Conservation (phyloP, 2,888 invertebrate species). For the Chirona hameri region DNA sequence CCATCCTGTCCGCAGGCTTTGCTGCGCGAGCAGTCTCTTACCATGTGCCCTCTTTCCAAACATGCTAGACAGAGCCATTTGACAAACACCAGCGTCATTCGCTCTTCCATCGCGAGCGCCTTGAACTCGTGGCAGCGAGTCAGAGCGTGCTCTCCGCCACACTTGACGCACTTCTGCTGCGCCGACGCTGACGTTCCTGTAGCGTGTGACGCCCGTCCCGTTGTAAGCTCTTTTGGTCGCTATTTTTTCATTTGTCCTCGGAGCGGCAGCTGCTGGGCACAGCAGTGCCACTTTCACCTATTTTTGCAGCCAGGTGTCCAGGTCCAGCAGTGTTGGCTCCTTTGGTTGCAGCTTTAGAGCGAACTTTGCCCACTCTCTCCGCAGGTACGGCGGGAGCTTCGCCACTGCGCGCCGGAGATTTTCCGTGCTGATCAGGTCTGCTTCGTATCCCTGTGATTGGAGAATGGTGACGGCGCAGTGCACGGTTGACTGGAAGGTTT, state of each 20-base stretch:
- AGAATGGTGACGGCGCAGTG: not conserved
- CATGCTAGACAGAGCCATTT: too few relatives aligned
- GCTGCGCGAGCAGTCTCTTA: too few relatives aligned
- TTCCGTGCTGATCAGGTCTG: not conserved
- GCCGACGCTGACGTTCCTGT: not conserved
- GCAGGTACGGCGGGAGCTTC: not conserved
- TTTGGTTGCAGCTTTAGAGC: not conserved
- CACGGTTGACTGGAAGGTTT: not conserved
- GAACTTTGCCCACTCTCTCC: not conserved
- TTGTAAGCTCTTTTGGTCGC: not conserved
- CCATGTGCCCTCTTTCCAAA: too few relatives aligned
- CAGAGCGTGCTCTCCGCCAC: not conserved
- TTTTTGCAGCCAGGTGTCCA: not conserved
- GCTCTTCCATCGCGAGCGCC: not conserved
- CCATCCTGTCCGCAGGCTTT: too few relatives aligned
- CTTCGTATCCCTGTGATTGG: not conserved
- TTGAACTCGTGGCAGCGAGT: not conserved
- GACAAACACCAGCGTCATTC: too few relatives aligned
- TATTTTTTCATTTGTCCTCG: not conserved
- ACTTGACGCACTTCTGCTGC: not conserved
- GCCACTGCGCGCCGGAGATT: not conserved
- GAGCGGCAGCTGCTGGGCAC: not conserved
- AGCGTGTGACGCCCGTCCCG: not conserved
- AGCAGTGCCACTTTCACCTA: not conserved
- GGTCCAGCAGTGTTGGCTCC: not conserved